These are phyloP conservation scores for Scaptomyza graminum DNA, from an alignment of 1,140 invertebrate genomes.

Conservation along the genomic window DNA sequence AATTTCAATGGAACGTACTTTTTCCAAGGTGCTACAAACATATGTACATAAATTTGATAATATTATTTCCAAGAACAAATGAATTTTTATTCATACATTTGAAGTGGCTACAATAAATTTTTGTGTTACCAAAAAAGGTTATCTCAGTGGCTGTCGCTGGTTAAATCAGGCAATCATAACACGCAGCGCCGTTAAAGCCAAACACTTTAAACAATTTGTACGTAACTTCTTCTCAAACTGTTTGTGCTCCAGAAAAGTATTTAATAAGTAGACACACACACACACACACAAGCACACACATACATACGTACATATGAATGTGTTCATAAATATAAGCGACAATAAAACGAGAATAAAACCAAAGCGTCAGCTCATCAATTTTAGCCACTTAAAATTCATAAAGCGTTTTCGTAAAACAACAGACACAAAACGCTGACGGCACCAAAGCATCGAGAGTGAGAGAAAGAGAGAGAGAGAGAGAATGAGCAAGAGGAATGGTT, in stretches of 20 bases:
- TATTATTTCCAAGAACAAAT: conserved; percentile 75
- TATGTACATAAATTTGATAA: conserved; percentile 80
- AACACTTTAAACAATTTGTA: conserved; percentile 70
- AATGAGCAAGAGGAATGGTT: conserved; percentile 5
- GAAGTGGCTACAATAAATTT: conserved; percentile 67
- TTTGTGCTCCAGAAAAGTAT: conserved; percentile 59
- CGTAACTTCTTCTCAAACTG: conserved; percentile 18
- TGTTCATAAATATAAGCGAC: conserved; percentile 26
- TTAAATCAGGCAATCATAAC: conserved; percentile 71
- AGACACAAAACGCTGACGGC: conserved; percentile 9
- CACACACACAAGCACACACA: conserved; percentile 17
- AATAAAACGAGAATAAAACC: conserved; percentile 80
- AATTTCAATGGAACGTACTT: conserved; percentile 41
- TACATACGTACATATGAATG: not conserved
- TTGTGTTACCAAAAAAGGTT: conserved; percentile 72
- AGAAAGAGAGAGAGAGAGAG: conserved; percentile 2
- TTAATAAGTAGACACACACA: conserved; percentile 58
- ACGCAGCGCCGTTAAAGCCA: conserved; percentile 74
- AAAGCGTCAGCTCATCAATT: conserved; percentile 74
- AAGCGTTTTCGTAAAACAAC: conserved; percentile 55
- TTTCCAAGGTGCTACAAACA: conserved; percentile 73
- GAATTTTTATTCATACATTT: conserved; percentile 78
- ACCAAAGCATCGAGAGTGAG: not conserved
- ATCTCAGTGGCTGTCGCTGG: not conserved
- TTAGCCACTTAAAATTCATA: conserved; percentile 80